Conservation (phyloP, 2,113 vertebrate species). For the Lutjanus erythropterus region DNA sequence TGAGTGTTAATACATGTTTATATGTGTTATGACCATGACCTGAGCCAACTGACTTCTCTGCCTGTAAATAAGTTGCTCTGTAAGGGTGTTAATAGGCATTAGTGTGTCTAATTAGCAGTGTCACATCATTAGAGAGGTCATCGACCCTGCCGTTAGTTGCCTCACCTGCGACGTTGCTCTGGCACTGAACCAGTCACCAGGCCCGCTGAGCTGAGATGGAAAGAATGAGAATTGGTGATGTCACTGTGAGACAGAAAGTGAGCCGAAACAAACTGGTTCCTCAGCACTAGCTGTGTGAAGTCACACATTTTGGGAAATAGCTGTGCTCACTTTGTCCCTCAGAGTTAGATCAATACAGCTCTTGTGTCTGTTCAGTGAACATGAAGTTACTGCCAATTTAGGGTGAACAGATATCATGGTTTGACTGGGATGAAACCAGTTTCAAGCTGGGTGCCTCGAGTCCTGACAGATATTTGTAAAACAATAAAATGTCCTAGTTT, state of each 20-base stretch:
- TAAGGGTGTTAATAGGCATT: not conserved
- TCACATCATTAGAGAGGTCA: not conserved
- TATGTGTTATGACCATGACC: conserved; percentile 3
- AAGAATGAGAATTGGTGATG: not conserved
- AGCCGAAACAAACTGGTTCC: not conserved
- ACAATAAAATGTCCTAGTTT: too few relatives aligned
- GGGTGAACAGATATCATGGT: too few relatives aligned
- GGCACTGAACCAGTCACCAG: not conserved
- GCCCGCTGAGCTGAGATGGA: not conserved
- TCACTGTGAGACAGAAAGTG: not conserved
- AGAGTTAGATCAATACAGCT: too few relatives aligned
- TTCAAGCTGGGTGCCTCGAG: too few relatives aligned
- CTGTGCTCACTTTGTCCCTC: too few relatives aligned
- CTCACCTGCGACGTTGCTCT: conserved; percentile 2
- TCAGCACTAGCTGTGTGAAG: not conserved
- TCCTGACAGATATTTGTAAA: too few relatives aligned
- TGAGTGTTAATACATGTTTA: not conserved
- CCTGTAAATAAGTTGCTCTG: not conserved
- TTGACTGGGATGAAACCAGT: too few relatives aligned
- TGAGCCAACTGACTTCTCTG: not conserved
- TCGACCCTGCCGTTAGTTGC: not conserved
- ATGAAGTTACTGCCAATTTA: not conserved
- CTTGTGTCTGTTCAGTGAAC: too few relatives aligned
- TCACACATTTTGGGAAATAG: not conserved
- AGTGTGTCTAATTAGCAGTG: not conserved